Conservation (phyloP, 2,113 vertebrate species). For the Columbina picui region DNA sequence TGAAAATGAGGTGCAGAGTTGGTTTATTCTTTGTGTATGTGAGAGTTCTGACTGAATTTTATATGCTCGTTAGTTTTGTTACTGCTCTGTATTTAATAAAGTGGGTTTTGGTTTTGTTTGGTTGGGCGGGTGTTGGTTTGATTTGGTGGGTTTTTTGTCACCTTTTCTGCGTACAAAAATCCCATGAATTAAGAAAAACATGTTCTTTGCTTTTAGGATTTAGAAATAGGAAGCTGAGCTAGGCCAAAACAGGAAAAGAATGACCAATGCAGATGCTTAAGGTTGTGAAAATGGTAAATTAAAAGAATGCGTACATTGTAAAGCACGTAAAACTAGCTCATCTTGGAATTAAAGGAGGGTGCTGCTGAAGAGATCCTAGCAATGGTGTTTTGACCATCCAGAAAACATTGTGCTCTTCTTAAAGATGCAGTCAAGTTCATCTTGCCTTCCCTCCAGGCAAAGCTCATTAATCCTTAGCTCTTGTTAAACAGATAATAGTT, state of each 20-base stretch:
- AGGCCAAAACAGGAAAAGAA: not conserved
- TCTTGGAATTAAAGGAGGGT: not conserved
- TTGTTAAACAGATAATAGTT: not conserved
- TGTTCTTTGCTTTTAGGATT: not conserved
- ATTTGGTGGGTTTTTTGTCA: not conserved
- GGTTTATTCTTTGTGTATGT: not conserved
- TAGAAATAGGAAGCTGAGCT: not conserved
- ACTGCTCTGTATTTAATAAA: not conserved
- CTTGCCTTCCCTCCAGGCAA: not conserved
- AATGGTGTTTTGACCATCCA: not conserved
- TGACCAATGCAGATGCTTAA: not conserved
- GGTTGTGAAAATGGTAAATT: not conserved
- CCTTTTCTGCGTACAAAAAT: not conserved
- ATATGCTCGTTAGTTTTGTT: not conserved
- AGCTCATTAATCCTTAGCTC: not conserved
- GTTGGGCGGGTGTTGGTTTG: too few species aligned
- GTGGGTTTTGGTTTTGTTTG: not conserved
- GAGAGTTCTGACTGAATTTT: not conserved
- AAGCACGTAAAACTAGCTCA: not conserved
- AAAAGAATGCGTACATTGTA: not conserved
- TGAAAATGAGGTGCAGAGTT: not conserved
- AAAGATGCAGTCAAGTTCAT: not conserved
- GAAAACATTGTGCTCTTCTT: not conserved
- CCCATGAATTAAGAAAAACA: accelerated
- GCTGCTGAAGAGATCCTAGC: not conserved